Conservation (phyloP, 2,888 invertebrate genomes). For the Ecliptopera silaceata region DNA sequence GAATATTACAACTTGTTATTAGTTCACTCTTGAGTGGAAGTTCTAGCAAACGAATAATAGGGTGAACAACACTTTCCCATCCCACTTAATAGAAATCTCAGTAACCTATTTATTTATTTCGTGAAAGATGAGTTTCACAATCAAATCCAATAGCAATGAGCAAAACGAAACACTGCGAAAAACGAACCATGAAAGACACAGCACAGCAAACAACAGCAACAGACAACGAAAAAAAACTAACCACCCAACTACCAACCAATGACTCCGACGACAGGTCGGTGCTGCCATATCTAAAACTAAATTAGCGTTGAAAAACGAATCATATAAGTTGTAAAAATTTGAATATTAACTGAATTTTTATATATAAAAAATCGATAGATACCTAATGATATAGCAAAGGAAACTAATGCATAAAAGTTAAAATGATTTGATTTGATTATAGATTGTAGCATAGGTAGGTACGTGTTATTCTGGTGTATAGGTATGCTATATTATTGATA, state of each 20-base stretch:
- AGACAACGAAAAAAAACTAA: slow-evolving; percentile 37
- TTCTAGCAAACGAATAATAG: slow-evolving; percentile 1
- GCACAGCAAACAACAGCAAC: neutral
- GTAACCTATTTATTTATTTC: slow-evolving; percentile 12
- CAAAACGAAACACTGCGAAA: slow-evolving; percentile 68
- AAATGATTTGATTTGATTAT: too few relatives aligned
- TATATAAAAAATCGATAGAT: too few relatives aligned
- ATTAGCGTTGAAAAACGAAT: too few relatives aligned
- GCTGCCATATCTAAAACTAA: too few relatives aligned
- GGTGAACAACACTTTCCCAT: slow-evolving; percentile 13
- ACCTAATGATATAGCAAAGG: too few relatives aligned
- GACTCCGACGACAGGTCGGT: too few relatives aligned
- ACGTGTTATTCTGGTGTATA: too few relatives aligned
- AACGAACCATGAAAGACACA: slow-evolving; percentile 62
- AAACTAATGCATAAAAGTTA: too few relatives aligned
- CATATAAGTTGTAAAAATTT: too few relatives aligned
- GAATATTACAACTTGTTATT: slow-evolving; percentile 33
- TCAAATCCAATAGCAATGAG: slow-evolving; percentile 50
- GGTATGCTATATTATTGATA: too few relatives aligned
- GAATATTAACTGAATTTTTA: too few relatives aligned
- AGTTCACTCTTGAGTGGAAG: slow-evolving; percentile 1
- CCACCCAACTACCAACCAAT: neutral
- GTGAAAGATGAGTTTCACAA: slow-evolving; percentile 36
- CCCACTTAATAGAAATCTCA: slow-evolving; percentile 5
- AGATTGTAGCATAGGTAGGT: too few relatives aligned